Percentiles rank a stretch among this genome's conserved stretches.
These are phyloP conservation scores for Aporrectodea caliginosa DNA, from an alignment of 1,140 invertebrate species.

Conservation along the genomic window DNA sequence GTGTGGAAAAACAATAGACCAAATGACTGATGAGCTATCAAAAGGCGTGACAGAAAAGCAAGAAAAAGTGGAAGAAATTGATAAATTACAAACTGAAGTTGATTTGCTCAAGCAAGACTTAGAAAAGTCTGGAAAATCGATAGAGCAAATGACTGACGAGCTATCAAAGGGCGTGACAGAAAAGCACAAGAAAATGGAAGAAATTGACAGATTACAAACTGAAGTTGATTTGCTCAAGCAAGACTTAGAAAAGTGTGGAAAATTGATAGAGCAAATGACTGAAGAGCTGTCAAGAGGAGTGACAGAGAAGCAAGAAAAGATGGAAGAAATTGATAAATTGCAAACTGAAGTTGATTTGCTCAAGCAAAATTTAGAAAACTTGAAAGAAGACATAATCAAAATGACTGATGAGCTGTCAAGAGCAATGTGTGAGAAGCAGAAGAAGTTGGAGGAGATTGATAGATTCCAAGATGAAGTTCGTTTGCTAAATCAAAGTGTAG, in stretches of 20 bases:
- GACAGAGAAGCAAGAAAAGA: background rate
- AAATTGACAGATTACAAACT: too few species aligned
- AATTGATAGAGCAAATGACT: background rate
- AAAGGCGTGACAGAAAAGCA: background rate
- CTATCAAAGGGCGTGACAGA: background rate
- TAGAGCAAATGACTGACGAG: background rate
- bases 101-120: background rate
- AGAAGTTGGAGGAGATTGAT: too few species aligned
- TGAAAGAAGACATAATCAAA: background rate
- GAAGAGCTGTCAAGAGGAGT: background rate
- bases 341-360: background rate
- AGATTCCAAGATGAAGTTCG: too few species aligned
- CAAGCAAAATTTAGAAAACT: background rate
- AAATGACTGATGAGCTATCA: background rate
- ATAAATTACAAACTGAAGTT: background rate
- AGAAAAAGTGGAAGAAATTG: background rate
- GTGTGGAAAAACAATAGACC: background rate
- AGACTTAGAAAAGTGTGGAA: too few species aligned
- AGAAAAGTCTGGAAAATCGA: background rate
- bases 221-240: too few species aligned
- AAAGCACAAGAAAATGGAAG: too few species aligned
- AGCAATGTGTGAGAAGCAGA: too few species aligned
- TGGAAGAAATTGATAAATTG: background rate
- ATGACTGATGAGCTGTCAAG: background rate
- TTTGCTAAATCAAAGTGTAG: too few species aligned